Conservation (phyloP, 2,888 invertebrate genomes). For the Habroteleia sp. region DNA sequence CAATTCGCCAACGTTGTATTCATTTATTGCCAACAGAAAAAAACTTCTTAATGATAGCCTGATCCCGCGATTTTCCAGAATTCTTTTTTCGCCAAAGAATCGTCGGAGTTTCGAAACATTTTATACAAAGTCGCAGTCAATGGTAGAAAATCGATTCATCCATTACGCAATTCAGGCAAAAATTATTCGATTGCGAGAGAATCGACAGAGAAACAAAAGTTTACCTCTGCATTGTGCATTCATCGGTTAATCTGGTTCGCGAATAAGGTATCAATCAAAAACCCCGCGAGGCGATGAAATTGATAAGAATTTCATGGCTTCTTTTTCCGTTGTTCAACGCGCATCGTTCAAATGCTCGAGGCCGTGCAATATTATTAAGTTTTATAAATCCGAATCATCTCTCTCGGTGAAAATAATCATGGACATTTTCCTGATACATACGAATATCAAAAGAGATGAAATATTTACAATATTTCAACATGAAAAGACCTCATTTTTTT, state of each 20-base stretch:
- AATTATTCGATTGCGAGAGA: conserved; percentile 31
- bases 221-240: conserved; percentile 39
- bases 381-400: conserved; percentile 57
- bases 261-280: no score
- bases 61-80: conserved; percentile 14
- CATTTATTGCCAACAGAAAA: conserved; percentile 9
- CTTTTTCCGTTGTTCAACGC: conserved; percentile 42
- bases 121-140: conserved; percentile 12
- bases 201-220: conserved; percentile 46
- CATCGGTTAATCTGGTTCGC: conserved; percentile 52
- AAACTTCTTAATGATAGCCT: conserved; percentile 17
- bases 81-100: conserved; percentile 8
- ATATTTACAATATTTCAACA: conserved; percentile 36
- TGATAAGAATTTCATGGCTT: conserved; percentile 53
- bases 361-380: conserved; percentile 56
- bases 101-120: conserved; percentile 30
- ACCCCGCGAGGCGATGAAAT: conserved; percentile 58
- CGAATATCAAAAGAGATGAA: conserved; percentile 30
- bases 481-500: conserved; percentile 1
- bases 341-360: conserved; percentile 41
- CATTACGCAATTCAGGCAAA: conserved; percentile 25
- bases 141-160: conserved; percentile 32
- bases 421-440: conserved; percentile 49
- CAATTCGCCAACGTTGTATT: neutral
- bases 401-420: conserved; percentile 37